These are phyloP conservation scores for Pteruthius melanotis DNA, from an alignment of 2,113 vertebrate genomes.

Conservation along the genomic window DNA sequence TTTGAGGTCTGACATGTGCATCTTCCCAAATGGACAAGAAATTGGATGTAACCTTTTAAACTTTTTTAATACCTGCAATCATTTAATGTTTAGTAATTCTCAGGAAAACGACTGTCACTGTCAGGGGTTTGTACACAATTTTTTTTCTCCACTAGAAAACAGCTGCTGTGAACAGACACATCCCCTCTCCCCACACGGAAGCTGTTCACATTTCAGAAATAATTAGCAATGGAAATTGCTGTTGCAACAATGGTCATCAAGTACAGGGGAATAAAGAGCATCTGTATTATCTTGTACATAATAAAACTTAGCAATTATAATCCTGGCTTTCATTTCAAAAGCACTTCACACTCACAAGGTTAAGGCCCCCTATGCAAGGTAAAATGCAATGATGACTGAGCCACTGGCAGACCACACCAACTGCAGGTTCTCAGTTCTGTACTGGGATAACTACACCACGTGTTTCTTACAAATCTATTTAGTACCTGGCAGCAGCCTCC, in stretches of 20 bases:
- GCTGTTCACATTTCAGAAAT: not conserved
- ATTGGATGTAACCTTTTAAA: not conserved
- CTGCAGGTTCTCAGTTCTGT: not conserved
- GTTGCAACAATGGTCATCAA: not conserved
- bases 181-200: not conserved
- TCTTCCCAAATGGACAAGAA: not conserved
- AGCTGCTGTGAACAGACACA: not conserved
- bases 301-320: not conserved
- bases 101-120: not conserved
- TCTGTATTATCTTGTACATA: not conserved
- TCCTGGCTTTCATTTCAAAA: not conserved
- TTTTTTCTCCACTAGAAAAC: not conserved
- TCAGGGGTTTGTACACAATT: not conserved
- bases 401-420: not conserved
- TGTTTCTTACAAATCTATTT: not conserved
- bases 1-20: not conserved
- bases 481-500: slow-evolving; percentile 82
- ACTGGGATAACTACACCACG: not conserved
- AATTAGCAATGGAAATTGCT: not conserved
- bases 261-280: not conserved
- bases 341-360: not conserved
- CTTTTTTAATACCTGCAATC: not conserved
- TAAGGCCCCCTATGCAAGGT: not conserved
- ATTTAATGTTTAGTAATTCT: not conserved
- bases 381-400: not conserved